Evolutionary conservation across 2,113 vertebrate species (phyloP).

Genomic region (Okapia johnstoni): DNA sequence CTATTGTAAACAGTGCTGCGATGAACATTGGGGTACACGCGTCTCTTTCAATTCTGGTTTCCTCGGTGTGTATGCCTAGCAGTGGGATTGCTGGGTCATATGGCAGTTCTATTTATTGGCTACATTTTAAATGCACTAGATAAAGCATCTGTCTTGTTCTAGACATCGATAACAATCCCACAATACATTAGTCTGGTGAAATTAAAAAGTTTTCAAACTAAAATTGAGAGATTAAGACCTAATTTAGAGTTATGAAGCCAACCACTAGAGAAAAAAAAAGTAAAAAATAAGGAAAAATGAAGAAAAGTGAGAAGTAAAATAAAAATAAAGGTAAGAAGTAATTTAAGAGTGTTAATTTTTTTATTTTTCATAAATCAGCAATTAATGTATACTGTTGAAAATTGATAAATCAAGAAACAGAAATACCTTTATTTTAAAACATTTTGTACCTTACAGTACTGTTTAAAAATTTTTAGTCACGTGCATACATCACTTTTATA

Average conservation of each 20-base stretch:
- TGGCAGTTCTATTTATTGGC: no score
- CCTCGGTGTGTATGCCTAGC: no score
- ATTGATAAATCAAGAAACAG: background rate
- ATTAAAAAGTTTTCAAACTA: background rate
- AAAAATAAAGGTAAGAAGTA: background rate
- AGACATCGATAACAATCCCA: background rate
- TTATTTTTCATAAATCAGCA: background rate
- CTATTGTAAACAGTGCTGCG: no score
- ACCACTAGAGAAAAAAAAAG: background rate
- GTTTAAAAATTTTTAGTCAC: background rate
- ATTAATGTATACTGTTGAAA: background rate
- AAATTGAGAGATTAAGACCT: background rate
- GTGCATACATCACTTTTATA: background rate
- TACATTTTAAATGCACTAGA: background rate
- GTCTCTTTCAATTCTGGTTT: no score
- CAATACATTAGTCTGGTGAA: background rate
- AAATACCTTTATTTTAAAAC: background rate
- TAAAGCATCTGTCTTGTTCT: background rate
- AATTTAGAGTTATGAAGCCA: background rate
- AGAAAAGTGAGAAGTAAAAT: background rate
- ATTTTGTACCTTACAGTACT: background rate
- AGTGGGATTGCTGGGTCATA: no score
- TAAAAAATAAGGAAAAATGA: background rate
- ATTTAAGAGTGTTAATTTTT: constrained; percentile 9
- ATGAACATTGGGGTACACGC: no score